Evolutionary conservation across 2,113 vertebrate genomes (phyloP).

Genomic region (Steatornis caripensis): DNA sequence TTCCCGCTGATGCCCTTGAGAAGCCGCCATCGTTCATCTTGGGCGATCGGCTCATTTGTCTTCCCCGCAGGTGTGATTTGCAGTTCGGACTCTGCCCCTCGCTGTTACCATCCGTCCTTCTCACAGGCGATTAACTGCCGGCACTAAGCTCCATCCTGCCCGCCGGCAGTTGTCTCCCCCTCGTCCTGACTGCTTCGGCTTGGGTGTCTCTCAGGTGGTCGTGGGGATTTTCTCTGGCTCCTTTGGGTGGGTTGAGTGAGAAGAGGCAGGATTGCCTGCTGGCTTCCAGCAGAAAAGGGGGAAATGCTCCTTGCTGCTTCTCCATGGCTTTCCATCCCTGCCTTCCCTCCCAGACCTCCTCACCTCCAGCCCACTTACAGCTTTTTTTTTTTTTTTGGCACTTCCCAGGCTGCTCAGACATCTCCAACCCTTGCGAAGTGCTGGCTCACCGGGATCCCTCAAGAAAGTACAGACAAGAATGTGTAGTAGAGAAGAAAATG

Average conservation of each 20-base stretch:
- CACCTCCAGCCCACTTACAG: not conserved
- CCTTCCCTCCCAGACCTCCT: not conserved
- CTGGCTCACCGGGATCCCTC: rapidly evolving
- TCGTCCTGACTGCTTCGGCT: rapidly evolving
- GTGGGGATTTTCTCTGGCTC: not conserved
- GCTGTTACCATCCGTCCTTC: not conserved
- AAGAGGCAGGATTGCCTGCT: not conserved
- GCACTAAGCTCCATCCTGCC: not conserved
- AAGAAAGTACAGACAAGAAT: not conserved
- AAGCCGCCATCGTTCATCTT: rapidly evolving
- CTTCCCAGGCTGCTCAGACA: rapidly evolving
- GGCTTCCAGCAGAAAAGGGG: not conserved
- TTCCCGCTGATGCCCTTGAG: not conserved
- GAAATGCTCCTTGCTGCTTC: not conserved
- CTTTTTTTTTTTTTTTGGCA: not conserved
- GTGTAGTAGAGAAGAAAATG: not conserved
- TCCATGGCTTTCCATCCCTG: not conserved
- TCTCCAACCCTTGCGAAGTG: not conserved
- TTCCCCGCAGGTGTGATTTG: not conserved
- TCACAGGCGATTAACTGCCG: not conserved
- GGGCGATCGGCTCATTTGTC: not conserved
- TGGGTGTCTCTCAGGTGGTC: not conserved
- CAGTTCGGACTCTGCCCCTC: conserved; percentile 1
- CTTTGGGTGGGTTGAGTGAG: not conserved
- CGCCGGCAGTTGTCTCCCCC: not conserved